Conservation (phyloP, 64 coral and sea anemone genomes). For the Cladopsammia gracilis region DNA sequence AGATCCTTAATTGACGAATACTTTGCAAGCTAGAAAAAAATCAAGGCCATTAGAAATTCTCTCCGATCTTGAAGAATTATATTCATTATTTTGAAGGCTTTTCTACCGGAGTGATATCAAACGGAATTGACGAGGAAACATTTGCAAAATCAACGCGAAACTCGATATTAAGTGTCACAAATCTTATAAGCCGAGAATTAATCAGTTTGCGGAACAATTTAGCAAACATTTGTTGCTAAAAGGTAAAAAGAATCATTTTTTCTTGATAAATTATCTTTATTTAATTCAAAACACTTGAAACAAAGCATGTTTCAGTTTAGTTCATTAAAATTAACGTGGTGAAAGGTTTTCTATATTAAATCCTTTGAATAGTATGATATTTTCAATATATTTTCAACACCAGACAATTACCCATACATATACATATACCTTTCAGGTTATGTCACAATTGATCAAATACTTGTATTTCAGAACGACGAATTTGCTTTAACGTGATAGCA, state of each 20-base stretch:
- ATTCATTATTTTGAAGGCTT: neutral
- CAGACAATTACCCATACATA: too few species aligned
- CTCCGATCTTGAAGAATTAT: too few species aligned
- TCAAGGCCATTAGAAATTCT: too few species aligned
- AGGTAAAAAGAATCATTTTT: neutral
- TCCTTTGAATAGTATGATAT: neutral
- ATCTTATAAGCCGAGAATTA: neutral
- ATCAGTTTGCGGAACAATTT: slow-evolving; percentile 5
- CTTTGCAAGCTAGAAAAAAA: neutral
- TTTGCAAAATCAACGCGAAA: neutral
- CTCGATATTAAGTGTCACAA: neutral
- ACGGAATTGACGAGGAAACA: neutral
- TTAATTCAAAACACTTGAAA: slow-evolving; percentile 17
- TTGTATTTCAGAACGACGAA: too few species aligned
- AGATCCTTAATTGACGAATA: neutral
- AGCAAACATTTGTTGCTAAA: neutral
- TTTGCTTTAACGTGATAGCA: too few species aligned
- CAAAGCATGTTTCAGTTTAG: neutral
- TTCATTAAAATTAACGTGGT: neutral
- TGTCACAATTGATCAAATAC: too few species aligned
- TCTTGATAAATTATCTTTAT: neutral
- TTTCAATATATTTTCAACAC: too few species aligned
- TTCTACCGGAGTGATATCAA: neutral
- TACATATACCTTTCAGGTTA: too few species aligned
- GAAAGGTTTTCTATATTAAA: neutral